Base-by-base conservation (phyloP, 92 coral and sea anemone species). In the Montipora capitata region DNA sequence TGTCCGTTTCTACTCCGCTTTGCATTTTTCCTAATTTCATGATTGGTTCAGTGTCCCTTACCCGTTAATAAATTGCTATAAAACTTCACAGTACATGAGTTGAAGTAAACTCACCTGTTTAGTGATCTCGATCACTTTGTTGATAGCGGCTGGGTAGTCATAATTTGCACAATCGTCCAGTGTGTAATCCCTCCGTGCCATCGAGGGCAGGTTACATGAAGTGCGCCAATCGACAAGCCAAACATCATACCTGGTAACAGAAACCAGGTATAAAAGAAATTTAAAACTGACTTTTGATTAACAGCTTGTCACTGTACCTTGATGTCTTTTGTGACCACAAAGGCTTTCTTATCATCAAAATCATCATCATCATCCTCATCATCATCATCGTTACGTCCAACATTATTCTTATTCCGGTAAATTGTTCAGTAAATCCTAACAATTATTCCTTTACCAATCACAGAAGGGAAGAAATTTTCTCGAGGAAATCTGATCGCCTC, bases 221-320 rank as follows among this genome's bases (percentile, higher is more conserved):
- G 69, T 18, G 18, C 89, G 89, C 89, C 89, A 89, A 65, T 89
- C 93, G 41, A 70, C 89, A 38, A 89, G 84, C 93, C 93, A 89
- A 8, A 89, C 93, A 72, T 89, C 93, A 77, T 89, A 89, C 16
- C 89, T 85, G 15, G 77, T 14, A 18, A 43, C 1, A 45, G 10
- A 2, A 72, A 41, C 57, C 40, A 45, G 27, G 27, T 18, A 72
- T 72, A 16, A 72, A 10, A 15, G 57, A 1, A 72, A 4, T 39
- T 66, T 66, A 15, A 2, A 16, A 61, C 3, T 61, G 20, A 61
- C 27, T 61, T 2, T 61, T 61, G 35, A 17, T 61, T 61, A 27
- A 17, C 4, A 4, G 67, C 20, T 61, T 61, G 27, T 61, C 67
- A 61, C 5, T 61, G 8, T 16, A 61, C 67, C 11, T 4, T 61